Evolutionary conservation across 2,888 invertebrate species (phyloP).

Genomic region (Blomia tropicalis): DNA sequence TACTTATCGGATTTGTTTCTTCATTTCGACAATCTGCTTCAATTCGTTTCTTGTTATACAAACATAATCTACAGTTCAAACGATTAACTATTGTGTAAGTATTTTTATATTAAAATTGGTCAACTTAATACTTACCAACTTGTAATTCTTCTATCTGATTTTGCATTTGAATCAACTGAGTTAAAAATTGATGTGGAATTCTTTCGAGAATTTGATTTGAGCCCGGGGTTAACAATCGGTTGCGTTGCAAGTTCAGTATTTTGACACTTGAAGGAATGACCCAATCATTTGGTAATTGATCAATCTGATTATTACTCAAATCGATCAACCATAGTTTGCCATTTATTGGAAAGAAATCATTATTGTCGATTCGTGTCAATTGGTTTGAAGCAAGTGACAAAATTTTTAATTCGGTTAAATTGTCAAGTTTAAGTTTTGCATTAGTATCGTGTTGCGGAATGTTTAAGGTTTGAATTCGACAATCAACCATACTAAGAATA

Average conservation of each 20-base stretch:
- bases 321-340: background rate
- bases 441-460: background rate
- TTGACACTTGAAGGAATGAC: background rate
- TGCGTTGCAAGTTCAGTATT: background rate
- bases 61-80: no score
- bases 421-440: background rate
- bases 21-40: no score
- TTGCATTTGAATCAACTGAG: no score
- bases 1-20: no score
- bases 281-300: background rate
- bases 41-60: no score
- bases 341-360: background rate
- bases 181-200: no score
- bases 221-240: no score
- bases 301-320: background rate
- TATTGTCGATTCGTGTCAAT: background rate
- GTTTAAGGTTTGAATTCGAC: background rate
- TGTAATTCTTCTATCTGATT: no score
- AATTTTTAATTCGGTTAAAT: background rate
- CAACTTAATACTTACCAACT: no score
- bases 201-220: no score
- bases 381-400: background rate
- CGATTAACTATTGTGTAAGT: no score
- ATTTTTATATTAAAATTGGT: no score
- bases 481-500: background rate